Percentiles rank a stretch among this genome's conserved stretches.
Conservation (phyloP, 1,140 invertebrate species). For the Ceratina calcarata region DNA sequence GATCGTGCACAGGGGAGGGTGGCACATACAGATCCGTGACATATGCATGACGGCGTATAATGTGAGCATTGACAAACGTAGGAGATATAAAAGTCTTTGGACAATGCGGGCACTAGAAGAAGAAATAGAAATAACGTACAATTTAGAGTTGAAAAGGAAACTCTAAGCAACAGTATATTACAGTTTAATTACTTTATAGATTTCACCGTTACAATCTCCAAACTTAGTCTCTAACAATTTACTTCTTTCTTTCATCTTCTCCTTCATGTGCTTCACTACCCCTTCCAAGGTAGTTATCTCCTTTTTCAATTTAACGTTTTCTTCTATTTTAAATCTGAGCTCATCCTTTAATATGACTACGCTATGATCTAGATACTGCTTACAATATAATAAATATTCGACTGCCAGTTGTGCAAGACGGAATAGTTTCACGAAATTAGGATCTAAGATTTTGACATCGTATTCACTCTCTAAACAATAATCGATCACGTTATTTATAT, state of each 20-base stretch:
- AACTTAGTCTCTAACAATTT: constrained; percentile 70
- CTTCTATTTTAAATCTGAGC: constrained; percentile 81
- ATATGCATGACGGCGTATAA: constrained; percentile 71
- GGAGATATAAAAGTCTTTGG: constrained; percentile 76
- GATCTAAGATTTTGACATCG: constrained; percentile 84
- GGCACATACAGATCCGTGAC: constrained; percentile 44
- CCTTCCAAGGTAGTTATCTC: constrained; percentile 61
- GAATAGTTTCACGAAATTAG: constrained; percentile 86
- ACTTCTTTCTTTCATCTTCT: constrained; percentile 68
- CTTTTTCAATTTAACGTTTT: constrained; percentile 72
- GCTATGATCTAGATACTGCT: constrained; percentile 85
- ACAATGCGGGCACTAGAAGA: constrained; percentile 74
- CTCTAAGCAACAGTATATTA: not conserved
- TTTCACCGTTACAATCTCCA: constrained; percentile 72
- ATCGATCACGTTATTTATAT: constrained; percentile 83
- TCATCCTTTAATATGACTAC: constrained; percentile 84
- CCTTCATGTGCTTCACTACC: constrained; percentile 58
- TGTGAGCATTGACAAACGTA: constrained; percentile 72
- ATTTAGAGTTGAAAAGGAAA: not conserved
- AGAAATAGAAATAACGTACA: not conserved
- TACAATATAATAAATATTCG: constrained; percentile 86
- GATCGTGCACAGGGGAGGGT: constrained; percentile 69
- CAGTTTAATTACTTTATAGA: constrained; percentile 72
- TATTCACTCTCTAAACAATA: constrained; percentile 84
- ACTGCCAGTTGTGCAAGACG: constrained; percentile 85